A percentile compares a stretch with the other conserved stretches of the same genome.
These are phyloP conservation scores for Micropterix aruncella DNA, from an alignment of 2,888 invertebrate species.

Conservation along the genomic window DNA sequence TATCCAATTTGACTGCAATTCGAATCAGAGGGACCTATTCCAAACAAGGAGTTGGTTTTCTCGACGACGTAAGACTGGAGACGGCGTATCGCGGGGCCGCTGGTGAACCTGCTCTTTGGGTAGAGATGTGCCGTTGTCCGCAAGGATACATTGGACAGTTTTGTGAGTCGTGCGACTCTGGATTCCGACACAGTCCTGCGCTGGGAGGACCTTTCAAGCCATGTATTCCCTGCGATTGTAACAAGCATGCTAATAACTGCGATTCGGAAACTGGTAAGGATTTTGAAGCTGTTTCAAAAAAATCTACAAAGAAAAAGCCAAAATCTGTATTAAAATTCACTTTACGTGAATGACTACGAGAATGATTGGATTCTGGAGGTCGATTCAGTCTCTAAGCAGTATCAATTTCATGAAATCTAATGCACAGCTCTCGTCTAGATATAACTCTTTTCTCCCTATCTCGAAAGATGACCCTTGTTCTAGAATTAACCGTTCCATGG, in stretches of 20 bases:
- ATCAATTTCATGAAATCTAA: no score
- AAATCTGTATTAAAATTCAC: background rate
- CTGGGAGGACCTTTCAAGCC: slow-evolving; percentile 86
- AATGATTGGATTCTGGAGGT: no score
- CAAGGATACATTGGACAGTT: slow-evolving; percentile 83
- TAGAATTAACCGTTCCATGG: no score
- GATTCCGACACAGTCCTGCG: slow-evolving; percentile 83
- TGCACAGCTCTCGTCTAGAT: no score
- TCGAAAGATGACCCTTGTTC: no score
- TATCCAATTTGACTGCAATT: slow-evolving; percentile 87
- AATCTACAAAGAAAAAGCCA: slow-evolving; percentile 1
- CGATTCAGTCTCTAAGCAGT: no score
- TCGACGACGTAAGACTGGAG: slow-evolving; percentile 81
- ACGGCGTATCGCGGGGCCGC: slow-evolving; percentile 71
- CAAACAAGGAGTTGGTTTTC: slow-evolving; percentile 66
- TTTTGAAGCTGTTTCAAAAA: background rate
- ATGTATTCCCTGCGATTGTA: slow-evolving; percentile 94
- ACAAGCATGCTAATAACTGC: slow-evolving; percentile 91
- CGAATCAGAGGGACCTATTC: slow-evolving; percentile 90
- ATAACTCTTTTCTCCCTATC: no score
- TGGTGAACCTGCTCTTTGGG: slow-evolving; percentile 74
- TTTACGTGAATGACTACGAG: slow-evolving; percentile 4
- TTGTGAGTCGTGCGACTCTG: slow-evolving; percentile 94
- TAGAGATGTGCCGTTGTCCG: slow-evolving; percentile 89
- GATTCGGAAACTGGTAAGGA: slow-evolving; percentile 76